Conservation (phyloP, 2,888 invertebrate species). For the Tachina fera region DNA sequence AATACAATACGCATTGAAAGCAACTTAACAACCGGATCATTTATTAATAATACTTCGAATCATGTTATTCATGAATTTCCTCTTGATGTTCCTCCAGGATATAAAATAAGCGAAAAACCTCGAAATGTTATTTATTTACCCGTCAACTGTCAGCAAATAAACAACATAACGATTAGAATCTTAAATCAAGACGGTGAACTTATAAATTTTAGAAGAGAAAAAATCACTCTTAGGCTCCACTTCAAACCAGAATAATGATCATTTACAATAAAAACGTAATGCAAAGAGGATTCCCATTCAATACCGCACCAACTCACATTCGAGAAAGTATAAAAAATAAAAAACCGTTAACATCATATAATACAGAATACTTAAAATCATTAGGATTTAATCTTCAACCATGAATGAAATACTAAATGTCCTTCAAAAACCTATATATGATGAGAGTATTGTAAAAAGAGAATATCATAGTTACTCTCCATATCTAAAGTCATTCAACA, state of each 20-base stretch:
- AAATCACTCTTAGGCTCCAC: not conserved
- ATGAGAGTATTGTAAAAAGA: too few relatives aligned
- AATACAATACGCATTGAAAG: slow-evolving; percentile 7
- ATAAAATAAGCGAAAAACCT: too few relatives aligned
- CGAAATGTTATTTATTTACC: not conserved
- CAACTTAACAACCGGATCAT: slow-evolving; percentile 9
- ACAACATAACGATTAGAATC: not conserved
- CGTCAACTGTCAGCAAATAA: not conserved
- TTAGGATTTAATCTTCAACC: slow-evolving; percentile 6
- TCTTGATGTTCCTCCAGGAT: not conserved
- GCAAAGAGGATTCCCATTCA: too few relatives aligned
- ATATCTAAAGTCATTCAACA: too few relatives aligned
- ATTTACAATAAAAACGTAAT: slow-evolving; percentile 12
- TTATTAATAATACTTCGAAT: slow-evolving; percentile 9
- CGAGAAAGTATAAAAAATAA: slow-evolving; percentile 13
- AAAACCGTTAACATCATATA: slow-evolving; percentile 6
- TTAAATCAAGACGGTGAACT: slow-evolving; percentile 9
- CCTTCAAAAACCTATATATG: too few relatives aligned
- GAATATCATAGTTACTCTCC: too few relatives aligned
- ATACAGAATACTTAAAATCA: slow-evolving; percentile 21
- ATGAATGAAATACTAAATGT: too few relatives aligned
- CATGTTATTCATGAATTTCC: slow-evolving; percentile 1
- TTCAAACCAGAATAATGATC: not conserved
- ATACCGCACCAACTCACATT: not conserved
- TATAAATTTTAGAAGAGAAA: slow-evolving; percentile 17